phyloP scores from a whole-genome alignment of 2,113 vertebrate genomes.

The Ailuropoda melanoleuca region DNA sequence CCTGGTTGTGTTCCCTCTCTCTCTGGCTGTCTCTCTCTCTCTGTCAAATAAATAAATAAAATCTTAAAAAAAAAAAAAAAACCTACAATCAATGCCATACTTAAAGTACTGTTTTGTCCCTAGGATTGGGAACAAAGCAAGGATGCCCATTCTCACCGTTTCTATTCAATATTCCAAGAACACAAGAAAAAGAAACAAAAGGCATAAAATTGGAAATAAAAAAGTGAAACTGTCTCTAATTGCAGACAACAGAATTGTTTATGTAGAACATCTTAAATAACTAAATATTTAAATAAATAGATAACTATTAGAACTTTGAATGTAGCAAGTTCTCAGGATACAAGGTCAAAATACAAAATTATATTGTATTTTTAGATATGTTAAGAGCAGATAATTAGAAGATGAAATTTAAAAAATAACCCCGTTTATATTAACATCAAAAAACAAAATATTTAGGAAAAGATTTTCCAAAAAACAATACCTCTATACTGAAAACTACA shows the following conservation, averaged over 20 bases:
- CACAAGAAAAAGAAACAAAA: background rate
- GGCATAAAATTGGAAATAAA: constrained; percentile 16
- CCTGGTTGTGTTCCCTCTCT: too few species aligned
- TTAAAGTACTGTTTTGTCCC: background rate
- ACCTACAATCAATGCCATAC: background rate
- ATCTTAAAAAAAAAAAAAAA: too few species aligned
- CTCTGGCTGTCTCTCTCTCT: too few species aligned
- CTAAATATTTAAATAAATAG: background rate
- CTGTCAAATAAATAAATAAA: too few species aligned
- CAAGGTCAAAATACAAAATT: constrained; percentile 5
- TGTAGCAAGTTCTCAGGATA: background rate
- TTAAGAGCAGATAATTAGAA: background rate
- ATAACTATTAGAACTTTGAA: background rate
- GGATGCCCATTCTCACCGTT: background rate
- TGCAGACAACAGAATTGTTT: background rate
- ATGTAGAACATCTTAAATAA: background rate
- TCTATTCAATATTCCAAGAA: background rate
- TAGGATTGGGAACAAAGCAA: background rate
- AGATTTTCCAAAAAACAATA: background rate
- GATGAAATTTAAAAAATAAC: background rate
- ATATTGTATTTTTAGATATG: background rate
- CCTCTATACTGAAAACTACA: background rate
- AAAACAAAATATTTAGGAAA: background rate
- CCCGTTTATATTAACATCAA: background rate
- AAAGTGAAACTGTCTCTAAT: constrained; percentile 14